Evolutionary conservation across 2,888 invertebrate species (phyloP).

Genomic region (Stegana nigrithorax): DNA sequence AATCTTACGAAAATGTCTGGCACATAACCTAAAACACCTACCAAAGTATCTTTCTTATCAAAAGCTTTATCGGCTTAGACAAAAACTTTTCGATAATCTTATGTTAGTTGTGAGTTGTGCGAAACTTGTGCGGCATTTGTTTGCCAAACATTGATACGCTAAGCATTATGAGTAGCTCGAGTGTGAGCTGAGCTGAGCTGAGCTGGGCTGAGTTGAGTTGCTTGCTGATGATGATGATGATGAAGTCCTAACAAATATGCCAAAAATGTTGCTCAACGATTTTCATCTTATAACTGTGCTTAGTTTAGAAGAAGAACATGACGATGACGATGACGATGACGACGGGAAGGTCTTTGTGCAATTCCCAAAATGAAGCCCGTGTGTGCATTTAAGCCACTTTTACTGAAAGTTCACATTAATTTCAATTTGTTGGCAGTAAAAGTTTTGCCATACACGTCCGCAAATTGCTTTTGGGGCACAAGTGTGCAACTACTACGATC

Average conservation of each 20-base stretch:
- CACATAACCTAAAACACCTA: too few relatives aligned
- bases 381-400: constrained; percentile 64
- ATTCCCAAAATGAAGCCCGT: constrained; percentile 63
- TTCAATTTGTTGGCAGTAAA: constrained; percentile 62
- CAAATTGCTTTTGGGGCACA: constrained; percentile 56
- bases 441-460: constrained; percentile 60
- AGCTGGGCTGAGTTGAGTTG: too few relatives aligned
- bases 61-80: constrained; percentile 2
- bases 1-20: too few relatives aligned
- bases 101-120: background rate
- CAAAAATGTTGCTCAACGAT: constrained; percentile 5
- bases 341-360: constrained; percentile 43
- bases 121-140: constrained; percentile 7
- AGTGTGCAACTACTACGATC: background rate
- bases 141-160: constrained; percentile 1
- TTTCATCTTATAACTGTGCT: constrained; percentile 17
- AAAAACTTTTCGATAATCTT: constrained; percentile 12
- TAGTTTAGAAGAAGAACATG: too few relatives aligned
- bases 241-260: background rate
- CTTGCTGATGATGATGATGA: too few relatives aligned
- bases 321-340: too few relatives aligned
- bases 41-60: too few relatives aligned
- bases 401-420: constrained; percentile 63
- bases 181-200: too few relatives aligned
- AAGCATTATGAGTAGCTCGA: background rate